Conservation (phyloP, 2,888 invertebrate species). For the Acrocyrtus sp. region DNA sequence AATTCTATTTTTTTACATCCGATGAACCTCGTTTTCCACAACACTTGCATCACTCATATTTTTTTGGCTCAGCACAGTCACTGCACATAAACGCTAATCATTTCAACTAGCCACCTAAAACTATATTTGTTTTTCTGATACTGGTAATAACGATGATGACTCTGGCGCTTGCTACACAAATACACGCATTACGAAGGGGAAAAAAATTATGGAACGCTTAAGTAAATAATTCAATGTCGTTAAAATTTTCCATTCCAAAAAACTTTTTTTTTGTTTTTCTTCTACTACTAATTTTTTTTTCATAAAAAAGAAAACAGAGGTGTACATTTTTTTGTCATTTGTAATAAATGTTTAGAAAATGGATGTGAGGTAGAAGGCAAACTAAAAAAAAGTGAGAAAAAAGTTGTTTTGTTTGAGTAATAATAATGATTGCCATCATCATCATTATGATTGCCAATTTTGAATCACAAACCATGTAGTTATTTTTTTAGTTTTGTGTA, state of each 20-base stretch:
- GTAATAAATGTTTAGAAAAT: no score
- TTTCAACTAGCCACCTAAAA: slow-evolving; percentile 36
- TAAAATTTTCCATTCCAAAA: neutral
- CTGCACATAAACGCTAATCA: no score
- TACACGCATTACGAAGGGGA: neutral
- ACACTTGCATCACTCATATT: neutral
- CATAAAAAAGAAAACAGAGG: no score
- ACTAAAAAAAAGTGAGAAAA: neutral
- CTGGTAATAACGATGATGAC: neutral
- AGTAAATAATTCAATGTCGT: neutral
- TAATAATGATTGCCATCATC: neutral
- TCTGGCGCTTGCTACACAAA: neutral
- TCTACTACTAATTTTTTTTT: no score
- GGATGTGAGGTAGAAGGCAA: no score
- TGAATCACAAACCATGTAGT: slow-evolving; percentile 18
- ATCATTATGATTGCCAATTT: neutral
- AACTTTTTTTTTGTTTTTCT: no score
- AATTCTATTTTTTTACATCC: no score
- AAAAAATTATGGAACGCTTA: neutral
- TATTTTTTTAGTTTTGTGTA: slow-evolving; percentile 10
- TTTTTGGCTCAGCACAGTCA: neutral
- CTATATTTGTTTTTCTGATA: neutral
- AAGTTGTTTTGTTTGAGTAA: neutral
- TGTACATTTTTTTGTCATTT: no score
- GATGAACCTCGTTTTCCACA: neutral